Conservation (phyloP, 1,140 invertebrate genomes). For the Hormaphis cornu region DNA sequence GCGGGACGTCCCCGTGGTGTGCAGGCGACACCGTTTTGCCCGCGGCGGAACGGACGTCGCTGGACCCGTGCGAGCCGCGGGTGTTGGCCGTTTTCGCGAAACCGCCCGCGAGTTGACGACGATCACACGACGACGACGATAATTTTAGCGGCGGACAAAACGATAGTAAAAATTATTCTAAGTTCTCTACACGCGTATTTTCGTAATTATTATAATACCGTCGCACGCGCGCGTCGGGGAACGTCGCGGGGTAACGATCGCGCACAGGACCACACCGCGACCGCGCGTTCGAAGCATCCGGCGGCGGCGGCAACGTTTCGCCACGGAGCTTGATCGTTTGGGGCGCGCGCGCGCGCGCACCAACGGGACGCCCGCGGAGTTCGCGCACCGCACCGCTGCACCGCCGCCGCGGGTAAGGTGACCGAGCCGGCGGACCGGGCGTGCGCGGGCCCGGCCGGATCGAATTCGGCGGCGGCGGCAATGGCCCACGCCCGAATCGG, state of each 20-base stretch:
- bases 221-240: too few species aligned
- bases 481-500: conserved; percentile 24
- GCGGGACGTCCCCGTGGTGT: too few species aligned
- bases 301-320: too few species aligned
- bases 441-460: conserved; percentile 10
- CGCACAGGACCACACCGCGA: not conserved
- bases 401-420: not conserved
- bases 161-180: too few species aligned
- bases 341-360: not conserved
- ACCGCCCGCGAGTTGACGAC: too few species aligned
- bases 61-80: not conserved
- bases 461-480: not conserved
- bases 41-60: not conserved
- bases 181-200: too few species aligned
- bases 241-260: not conserved
- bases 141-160: not conserved
- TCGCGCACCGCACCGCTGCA: not conserved
- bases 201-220: too few species aligned
- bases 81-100: not conserved
- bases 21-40: too few species aligned
- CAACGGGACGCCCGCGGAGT: not conserved
- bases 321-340: too few species aligned
- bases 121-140: too few species aligned
- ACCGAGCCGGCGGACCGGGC: not conserved
- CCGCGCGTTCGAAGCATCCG: not conserved